Percentiles rank a stretch among this genome's conserved stretches.
These are phyloP conservation scores for Campoplex capitator DNA, from an alignment of 2,888 invertebrate species.

Conservation along the genomic window DNA sequence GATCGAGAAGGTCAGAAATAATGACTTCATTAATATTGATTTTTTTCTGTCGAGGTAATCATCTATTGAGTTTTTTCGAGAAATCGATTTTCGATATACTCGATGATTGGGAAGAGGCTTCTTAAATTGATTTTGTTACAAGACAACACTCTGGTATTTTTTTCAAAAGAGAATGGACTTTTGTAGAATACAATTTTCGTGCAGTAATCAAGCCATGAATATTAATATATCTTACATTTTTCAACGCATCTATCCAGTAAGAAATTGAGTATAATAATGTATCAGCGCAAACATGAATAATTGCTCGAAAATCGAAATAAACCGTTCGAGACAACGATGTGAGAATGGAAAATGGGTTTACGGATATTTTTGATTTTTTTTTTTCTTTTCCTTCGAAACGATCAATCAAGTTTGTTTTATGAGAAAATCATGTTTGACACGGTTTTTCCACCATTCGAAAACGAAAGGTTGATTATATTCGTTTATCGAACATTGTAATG, in stretches of 20 bases:
- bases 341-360: background rate
- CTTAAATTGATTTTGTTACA: background rate
- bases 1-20: too few relatives aligned
- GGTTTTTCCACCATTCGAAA: slow-evolving; percentile 25
- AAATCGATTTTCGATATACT: background rate
- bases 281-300: background rate
- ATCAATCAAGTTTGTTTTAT: slow-evolving; percentile 34
- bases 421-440: slow-evolving; percentile 30
- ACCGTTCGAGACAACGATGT: background rate
- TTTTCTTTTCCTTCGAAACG: background rate
- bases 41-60: background rate
- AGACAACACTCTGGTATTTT: background rate
- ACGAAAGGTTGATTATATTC: background rate
- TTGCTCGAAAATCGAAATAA: background rate
- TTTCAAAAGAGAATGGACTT: background rate
- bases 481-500: slow-evolving; percentile 37
- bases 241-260: background rate
- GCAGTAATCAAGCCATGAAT: slow-evolving; percentile 7
- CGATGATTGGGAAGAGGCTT: background rate
- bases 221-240: slow-evolving; percentile 2
- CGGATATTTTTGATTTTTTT: background rate
- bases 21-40: background rate
- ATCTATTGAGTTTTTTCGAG: background rate
- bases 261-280: background rate
- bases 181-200: background rate